A percentile compares a stretch with the other conserved stretches of the same genome.
These are phyloP conservation scores for Metellina segmentata DNA, from an alignment of 2,888 invertebrate genomes.

Conservation along the genomic window DNA sequence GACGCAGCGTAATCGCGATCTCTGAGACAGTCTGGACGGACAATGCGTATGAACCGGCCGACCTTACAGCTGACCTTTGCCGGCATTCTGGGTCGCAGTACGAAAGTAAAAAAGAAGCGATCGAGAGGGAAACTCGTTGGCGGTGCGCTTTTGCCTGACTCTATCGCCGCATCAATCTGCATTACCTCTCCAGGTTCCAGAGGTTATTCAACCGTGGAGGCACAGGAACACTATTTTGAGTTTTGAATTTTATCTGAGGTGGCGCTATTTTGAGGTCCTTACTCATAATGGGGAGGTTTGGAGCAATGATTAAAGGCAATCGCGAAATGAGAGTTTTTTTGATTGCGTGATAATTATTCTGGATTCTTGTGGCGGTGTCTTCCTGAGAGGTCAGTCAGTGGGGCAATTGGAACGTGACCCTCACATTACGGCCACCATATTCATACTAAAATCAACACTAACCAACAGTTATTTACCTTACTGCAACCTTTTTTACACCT, in stretches of 20 bases:
- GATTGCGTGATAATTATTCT: neutral
- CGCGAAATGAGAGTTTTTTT: neutral
- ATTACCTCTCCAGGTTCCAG: neutral
- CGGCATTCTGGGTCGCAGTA: conserved; percentile 52
- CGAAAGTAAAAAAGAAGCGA: conserved; percentile 19
- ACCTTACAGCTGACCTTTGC: conserved; percentile 42
- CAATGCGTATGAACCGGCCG: conserved; percentile 20
- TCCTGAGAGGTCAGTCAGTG: neutral
- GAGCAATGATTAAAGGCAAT: neutral
- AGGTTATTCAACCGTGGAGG: conserved; percentile 47
- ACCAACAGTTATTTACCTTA: no score
- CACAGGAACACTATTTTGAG: neutral
- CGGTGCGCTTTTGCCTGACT: neutral
- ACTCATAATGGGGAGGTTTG: neutral
- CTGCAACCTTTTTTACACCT: no score
- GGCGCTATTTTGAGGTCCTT: neutral
- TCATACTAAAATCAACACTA: no score
- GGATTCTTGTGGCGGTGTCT: neutral
- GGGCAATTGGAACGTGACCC: no score
- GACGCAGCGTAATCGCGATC: no score
- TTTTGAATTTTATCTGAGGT: neutral
- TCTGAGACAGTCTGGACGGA: neutral
- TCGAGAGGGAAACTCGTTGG: conserved; percentile 15
- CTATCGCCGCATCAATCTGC: conserved; percentile 18
- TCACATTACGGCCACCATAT: no score